Conservation (phyloP, 92 coral and sea anemone species). For the Muricea muricata region DNA sequence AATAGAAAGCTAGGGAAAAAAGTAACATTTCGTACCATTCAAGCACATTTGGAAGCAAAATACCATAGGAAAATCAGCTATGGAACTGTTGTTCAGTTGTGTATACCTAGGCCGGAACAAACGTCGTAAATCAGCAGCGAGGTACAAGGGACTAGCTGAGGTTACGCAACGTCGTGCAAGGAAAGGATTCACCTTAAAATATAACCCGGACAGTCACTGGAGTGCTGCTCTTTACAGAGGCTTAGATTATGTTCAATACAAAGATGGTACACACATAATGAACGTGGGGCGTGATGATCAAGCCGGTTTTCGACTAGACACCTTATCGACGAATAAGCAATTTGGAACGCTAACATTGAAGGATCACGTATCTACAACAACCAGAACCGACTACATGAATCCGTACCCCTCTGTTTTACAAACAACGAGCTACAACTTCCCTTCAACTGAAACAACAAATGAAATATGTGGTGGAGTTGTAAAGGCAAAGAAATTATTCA, state of each 20-base stretch:
- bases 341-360: constrained; percentile 52
- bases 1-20: constrained; percentile 62
- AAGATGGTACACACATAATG: too few relatives aligned
- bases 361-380: constrained; percentile 62
- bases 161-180: constrained; percentile 28
- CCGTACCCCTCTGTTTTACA: too few relatives aligned
- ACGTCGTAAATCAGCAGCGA: constrained; percentile 59
- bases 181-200: constrained; percentile 51
- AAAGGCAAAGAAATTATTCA: too few relatives aligned
- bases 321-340: constrained; percentile 64
- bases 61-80: constrained; percentile 62
- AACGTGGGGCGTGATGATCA: too few relatives aligned
- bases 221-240: constrained; percentile 63
- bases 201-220: constrained; percentile 76
- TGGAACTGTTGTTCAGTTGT: constrained; percentile 74
- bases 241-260: constrained; percentile 44
- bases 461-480: too few relatives aligned
- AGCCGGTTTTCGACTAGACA: too few relatives aligned
- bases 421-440: too few relatives aligned
- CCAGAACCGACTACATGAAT: constrained; percentile 68
- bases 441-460: too few relatives aligned
- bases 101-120: constrained; percentile 69
- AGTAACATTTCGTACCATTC: constrained; percentile 66
- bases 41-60: constrained; percentile 64
- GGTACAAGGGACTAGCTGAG: constrained; percentile 64